phyloP scores from a whole-genome alignment of 2,888 invertebrate species.

The Lithophane leautieri region DNA sequence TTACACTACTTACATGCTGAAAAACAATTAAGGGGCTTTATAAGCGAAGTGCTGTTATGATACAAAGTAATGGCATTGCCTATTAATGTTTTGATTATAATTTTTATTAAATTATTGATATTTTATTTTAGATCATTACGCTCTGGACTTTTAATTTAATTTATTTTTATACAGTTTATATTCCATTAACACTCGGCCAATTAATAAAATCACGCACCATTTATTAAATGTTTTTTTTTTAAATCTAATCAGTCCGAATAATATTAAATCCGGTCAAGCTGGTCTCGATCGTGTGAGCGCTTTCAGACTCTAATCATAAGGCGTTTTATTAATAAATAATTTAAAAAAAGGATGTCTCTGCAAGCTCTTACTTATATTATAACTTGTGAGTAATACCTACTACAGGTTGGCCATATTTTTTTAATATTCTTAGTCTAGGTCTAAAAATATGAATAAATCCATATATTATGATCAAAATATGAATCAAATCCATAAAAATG shows the following conservation, averaged over 20 bases:
- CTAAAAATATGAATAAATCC: too few species aligned
- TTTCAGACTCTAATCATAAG: too few species aligned
- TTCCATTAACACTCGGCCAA: not conserved
- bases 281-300: not conserved
- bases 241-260: not conserved
- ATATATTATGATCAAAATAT: too few species aligned
- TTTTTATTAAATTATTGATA: constrained; percentile 9
- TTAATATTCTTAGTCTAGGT: not conserved
- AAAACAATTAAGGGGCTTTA: constrained; percentile 56
- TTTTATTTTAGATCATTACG: constrained; percentile 1
- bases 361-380: too few species aligned
- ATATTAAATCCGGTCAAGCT: not conserved
- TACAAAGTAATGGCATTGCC: constrained; percentile 36
- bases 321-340: too few species aligned
- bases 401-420: not conserved
- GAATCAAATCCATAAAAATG: too few species aligned
- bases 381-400: too few species aligned
- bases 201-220: not conserved
- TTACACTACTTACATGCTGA: constrained; percentile 58
- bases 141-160: not conserved
- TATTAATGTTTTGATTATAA: constrained; percentile 26
- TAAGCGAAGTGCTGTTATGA: constrained; percentile 47
- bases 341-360: not conserved
- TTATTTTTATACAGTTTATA: not conserved
- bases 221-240: not conserved